phyloP scores from a whole-genome alignment of 2,888 invertebrate species.

The Apamea anceps region DNA sequence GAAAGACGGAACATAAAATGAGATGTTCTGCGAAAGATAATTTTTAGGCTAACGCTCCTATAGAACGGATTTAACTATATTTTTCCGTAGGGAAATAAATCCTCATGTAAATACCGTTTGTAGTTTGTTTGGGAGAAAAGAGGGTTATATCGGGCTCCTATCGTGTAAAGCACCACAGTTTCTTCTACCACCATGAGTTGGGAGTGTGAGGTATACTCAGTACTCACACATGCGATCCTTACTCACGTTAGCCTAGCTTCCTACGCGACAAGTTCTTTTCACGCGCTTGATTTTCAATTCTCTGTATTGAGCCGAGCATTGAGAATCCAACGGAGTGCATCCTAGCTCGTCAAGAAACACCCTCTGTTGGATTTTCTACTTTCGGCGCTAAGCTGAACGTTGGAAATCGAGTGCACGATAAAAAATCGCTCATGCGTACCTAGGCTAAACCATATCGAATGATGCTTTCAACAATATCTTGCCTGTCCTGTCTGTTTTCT shows the following conservation, averaged over 20 bases:
- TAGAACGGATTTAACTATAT: not conserved
- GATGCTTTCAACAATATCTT: too few relatives aligned
- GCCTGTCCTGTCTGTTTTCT: too few relatives aligned
- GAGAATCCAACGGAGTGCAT: not conserved
- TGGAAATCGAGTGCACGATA: not conserved
- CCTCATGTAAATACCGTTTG: not conserved
- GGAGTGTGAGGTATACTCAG: not conserved
- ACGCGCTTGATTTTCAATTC: not conserved
- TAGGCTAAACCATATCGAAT: not conserved
- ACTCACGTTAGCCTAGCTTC: not conserved
- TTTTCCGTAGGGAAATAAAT: not conserved
- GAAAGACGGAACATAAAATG: constrained; percentile 18
- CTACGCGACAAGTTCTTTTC: not conserved
- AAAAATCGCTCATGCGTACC: not conserved
- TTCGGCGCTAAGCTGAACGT: not conserved
- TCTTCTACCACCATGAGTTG: not conserved
- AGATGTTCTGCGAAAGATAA: constrained; percentile 8
- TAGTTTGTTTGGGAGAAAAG: not conserved
- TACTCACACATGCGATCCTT: not conserved
- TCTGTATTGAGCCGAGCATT: not conserved
- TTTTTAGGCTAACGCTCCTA: not conserved
- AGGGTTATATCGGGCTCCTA: not conserved
- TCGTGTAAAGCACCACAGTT: not conserved
- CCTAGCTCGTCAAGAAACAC: too few relatives aligned
- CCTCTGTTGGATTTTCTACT: too few relatives aligned